These are phyloP conservation scores for Hippoglossus stenolepis DNA, from an alignment of 2,113 vertebrate genomes.

Conservation along the genomic window DNA sequence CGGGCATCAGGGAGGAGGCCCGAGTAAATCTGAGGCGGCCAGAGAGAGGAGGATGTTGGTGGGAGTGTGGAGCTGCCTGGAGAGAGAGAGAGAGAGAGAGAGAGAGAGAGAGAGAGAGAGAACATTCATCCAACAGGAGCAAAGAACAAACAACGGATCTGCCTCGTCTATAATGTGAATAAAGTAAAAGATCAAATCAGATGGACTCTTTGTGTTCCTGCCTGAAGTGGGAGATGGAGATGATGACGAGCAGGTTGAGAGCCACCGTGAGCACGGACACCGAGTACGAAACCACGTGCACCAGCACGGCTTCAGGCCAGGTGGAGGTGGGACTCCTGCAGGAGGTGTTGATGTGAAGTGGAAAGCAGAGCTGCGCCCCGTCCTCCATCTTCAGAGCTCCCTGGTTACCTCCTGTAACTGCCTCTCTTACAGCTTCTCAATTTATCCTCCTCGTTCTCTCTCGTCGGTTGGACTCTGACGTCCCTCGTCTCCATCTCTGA, in stretches of 20 bases:
- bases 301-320: no score
- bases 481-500: not conserved
- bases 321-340: no score
- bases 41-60: conserved; percentile 74
- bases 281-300: no score
- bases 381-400: not conserved
- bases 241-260: conserved; percentile 47
- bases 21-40: conserved; percentile 67
- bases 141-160: no score
- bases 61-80: conserved; percentile 75
- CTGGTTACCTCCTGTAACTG: not conserved
- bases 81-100: not conserved
- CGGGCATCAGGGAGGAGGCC: conserved; percentile 83
- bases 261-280: not conserved
- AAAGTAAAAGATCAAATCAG: not conserved
- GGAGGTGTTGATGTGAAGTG: no score
- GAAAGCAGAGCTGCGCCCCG: no score
- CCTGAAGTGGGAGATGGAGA: conserved; percentile 43
- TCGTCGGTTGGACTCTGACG: not conserved
- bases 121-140: no score
- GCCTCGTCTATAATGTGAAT: not conserved
- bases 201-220: not conserved
- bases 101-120: no score
- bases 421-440: not conserved
- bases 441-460: not conserved